phyloP scores from a whole-genome alignment of 1,140 invertebrate species.

The Andricus grossulariae region DNA sequence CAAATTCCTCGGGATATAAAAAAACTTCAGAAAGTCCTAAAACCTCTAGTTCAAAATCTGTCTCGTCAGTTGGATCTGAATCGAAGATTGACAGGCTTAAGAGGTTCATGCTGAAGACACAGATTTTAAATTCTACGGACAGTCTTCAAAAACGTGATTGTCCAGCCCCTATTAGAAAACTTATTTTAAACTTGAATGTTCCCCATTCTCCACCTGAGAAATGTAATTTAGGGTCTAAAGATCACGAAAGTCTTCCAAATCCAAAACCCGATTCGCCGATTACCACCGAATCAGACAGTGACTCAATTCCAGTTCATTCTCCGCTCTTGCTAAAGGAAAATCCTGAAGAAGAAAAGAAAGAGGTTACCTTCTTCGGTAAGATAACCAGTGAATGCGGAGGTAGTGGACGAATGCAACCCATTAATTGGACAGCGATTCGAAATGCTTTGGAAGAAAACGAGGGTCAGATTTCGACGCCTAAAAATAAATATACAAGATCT shows the following conservation, averaged over 20 bases:
- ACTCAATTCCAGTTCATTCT: neutral
- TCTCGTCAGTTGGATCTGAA: too few relatives aligned
- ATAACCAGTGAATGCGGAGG: conserved; percentile 37
- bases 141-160: too few relatives aligned
- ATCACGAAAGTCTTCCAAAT: neutral
- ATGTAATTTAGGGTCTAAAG: too few relatives aligned
- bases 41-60: too few relatives aligned
- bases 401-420: conserved; percentile 21
- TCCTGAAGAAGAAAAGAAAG: neutral
- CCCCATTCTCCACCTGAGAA: too few relatives aligned
- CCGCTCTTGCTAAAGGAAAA: neutral
- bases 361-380: neutral
- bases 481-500: neutral
- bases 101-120: too few relatives aligned
- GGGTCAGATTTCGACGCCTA: neutral
- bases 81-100: too few relatives aligned
- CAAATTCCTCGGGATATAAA: neutral
- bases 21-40: neutral
- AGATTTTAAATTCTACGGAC: too few relatives aligned
- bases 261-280: neutral
- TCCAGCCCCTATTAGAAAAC: too few relatives aligned
- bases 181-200: too few relatives aligned
- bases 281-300: neutral
- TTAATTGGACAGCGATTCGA: conserved; percentile 48
- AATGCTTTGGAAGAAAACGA: neutral